These are phyloP conservation scores for Pristionchus mayeri DNA, from an alignment of 2,888 invertebrate genomes.

Conservation along the genomic window DNA sequence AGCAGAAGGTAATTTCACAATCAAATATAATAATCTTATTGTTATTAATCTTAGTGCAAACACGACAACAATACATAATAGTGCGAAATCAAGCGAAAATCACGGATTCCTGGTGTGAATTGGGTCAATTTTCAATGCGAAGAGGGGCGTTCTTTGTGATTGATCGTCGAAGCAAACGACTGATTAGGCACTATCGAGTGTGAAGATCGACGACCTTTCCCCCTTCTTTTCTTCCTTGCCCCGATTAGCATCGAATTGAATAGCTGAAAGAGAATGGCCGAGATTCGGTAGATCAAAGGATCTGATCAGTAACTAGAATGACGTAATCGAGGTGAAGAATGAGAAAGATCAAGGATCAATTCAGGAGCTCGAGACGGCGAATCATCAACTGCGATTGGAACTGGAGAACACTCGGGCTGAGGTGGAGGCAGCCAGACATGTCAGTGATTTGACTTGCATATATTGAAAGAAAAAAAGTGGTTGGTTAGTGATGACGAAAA, in stretches of 20 bases:
- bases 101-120: not conserved
- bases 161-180: not conserved
- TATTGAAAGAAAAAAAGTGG: not conserved
- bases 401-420: not conserved
- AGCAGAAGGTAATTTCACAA: slow-evolving; percentile 85
- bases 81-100: not conserved
- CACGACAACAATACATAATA: not conserved
- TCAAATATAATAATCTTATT: too few relatives aligned
- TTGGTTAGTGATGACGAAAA: slow-evolving; percentile 20
- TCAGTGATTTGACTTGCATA: too few relatives aligned
- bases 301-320: too few relatives aligned
- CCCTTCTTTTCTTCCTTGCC: not conserved
- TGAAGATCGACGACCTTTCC: not conserved
- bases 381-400: not conserved
- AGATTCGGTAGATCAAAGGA: too few relatives aligned
- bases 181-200: slow-evolving; percentile 36
- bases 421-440: not conserved
- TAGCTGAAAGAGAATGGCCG: not conserved
- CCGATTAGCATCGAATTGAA: slow-evolving; percentile 8
- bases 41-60: not conserved
- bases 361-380: slow-evolving; percentile 3
- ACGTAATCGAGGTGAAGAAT: too few relatives aligned
- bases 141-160: not conserved
- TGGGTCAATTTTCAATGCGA: too few relatives aligned
- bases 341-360: too few relatives aligned